Evolutionary conservation across 2,888 invertebrate species (phyloP), one percentile per base, ranked within the genome.

Genomic region (Ypsolopha scabrella): DNA sequence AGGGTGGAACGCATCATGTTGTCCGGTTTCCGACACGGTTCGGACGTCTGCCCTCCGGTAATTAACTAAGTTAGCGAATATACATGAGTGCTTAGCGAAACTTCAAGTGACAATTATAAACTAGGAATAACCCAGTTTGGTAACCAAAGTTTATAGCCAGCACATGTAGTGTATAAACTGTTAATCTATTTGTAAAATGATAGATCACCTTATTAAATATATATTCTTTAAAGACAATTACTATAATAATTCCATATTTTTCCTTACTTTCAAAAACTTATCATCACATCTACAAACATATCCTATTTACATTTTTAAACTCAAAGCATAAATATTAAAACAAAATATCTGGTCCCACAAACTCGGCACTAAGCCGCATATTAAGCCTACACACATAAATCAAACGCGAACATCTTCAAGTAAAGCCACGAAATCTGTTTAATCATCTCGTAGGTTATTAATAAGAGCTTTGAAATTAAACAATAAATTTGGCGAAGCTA

Each of bases 401-500:
- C 82, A 85, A 72, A 70, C 60, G 60, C 61, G 63, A 68, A 68
- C 71, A 72, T 79, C 80, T 80, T 72, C 72, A 66, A 74, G 72
- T 65, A 60, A 73, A 72, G 70, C 78, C 80, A 71, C 76, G 70
- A 78, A 75, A 80, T 80, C 74, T 73, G 76, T 83, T 83, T 81
- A 85, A 85, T 85, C 83, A 81, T 80, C 80, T 72, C 65, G 67
- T 67, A 68, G 65, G 78, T 79, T 82, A 86, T 86, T 86, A 86
- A 86, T 86, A 83, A 82, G 81, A 69, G 67, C 75, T 80, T 80
- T 79, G 80, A 78, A 83, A 85, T 85, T 85, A 86, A 83, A 86
- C 86, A 86, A 86, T 86, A 86, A 85, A 86, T 86, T 86, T 72
- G 70, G 74, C 68, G 73, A 65, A 65, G 83, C 82, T 86, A 86